Base-by-base conservation (phyloP, 1,140 invertebrate species). In the Onthophagus taurus region DNA sequence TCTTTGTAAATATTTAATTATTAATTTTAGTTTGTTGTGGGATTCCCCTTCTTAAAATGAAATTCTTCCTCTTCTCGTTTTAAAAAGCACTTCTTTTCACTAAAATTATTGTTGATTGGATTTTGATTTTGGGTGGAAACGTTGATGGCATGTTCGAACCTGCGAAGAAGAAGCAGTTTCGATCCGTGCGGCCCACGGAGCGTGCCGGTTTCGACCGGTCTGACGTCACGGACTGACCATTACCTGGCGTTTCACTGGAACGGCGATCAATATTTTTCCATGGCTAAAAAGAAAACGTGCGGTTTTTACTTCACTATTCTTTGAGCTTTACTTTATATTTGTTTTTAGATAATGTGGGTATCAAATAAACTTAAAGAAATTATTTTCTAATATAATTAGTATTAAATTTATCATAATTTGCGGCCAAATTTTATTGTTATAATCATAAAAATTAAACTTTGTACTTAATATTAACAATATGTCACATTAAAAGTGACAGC, bases 231-330 rank as follows among this genome's bases (percentile, higher is more conserved):
- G 41, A 53, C 43, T 55, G 53, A 44, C 42, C 42, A 59, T 52
- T 52, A 51, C 34, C 18, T n/a, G 18, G 12, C 9, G 35, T 44
- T 36, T 46, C 44, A 19, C n/a, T n/a, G n/a, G n/a, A n/a, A n/a
- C n/a, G n/a, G 33, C 50, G 54, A 59, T 59, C 57, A 59, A 59
- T 59, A 59, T 57, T 59, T 59, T 52, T 50, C 54, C 42, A 34
- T 36, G 34, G 26, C n/a, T n/a, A n/a, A n/a, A n/a, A n/a, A n/a
- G 34, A 45, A 34, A 20, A 13, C 9, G 31, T 6, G 9, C 6
- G 31, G 31, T 6, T n/a, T 6, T 33, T 33, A n/a, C n/a, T n/a
- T n/a, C n/a, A n/a, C n/a, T n/a, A n/a, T n/a, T n/a, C n/a, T n/a
- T n/a, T n/a, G n/a, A n/a, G n/a, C n/a, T n/a, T n/a, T n/a, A n/a